phyloP scores from a whole-genome alignment of 2,888 invertebrate species.

The Lypha dubia region DNA sequence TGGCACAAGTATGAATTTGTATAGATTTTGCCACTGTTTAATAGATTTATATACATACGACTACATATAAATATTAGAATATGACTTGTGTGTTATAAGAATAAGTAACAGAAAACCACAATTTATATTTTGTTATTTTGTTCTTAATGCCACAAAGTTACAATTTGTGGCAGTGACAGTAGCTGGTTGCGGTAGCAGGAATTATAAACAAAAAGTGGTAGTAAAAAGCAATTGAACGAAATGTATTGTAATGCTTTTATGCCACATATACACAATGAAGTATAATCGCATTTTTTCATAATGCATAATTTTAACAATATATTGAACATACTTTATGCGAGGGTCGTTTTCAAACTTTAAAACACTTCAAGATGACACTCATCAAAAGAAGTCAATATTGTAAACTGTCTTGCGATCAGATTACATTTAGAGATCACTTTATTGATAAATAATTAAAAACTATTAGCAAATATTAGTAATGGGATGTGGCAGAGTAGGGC shows the following conservation, averaged over 20 bases:
- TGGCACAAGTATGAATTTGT: constrained; percentile 50
- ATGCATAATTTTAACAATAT: constrained; percentile 29
- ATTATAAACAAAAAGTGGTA: constrained; percentile 22
- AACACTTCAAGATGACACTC: too few species aligned
- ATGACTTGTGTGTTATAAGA: constrained; percentile 37
- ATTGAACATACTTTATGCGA: constrained; percentile 25
- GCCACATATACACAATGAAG: constrained; percentile 2
- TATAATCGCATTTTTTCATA: constrained; percentile 30
- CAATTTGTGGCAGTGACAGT: constrained; percentile 65
- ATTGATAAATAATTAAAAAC: too few species aligned
- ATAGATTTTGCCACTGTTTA: constrained; percentile 62
- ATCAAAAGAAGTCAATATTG: too few species aligned
- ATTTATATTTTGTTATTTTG: constrained; percentile 21
- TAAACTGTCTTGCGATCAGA: too few species aligned
- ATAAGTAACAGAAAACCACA: constrained; percentile 55
- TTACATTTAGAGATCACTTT: too few species aligned
- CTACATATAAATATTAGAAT: constrained; percentile 57
- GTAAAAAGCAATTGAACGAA: constrained; percentile 60
- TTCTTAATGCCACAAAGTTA: constrained; percentile 61
- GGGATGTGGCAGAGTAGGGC: too few species aligned
- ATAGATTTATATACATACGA: constrained; percentile 58
- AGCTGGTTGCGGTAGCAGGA: constrained; percentile 34
- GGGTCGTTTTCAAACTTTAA: not conserved
- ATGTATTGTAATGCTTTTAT: constrained; percentile 53
- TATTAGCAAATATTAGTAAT: too few species aligned